phyloP scores from a whole-genome alignment of 2,113 vertebrate genomes.

The Clarias macrocephalus region DNA sequence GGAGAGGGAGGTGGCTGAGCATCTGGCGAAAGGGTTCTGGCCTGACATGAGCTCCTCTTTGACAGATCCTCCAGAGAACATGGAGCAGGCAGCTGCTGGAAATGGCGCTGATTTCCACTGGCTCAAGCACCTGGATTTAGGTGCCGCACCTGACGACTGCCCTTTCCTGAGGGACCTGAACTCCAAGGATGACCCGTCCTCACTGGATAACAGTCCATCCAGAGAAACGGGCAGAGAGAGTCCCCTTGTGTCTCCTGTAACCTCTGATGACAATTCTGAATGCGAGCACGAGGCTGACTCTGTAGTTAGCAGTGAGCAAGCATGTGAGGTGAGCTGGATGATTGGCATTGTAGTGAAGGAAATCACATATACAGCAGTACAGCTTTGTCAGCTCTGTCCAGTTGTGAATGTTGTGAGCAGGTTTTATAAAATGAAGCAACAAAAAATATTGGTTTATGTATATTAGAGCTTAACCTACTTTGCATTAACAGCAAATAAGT shows the following conservation, averaged over 20 bases:
- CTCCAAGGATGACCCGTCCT: slow-evolving; percentile 69
- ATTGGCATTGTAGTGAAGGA: not conserved
- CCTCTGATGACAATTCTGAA: slow-evolving; percentile 86
- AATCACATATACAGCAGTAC: not conserved
- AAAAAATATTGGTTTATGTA: not conserved
- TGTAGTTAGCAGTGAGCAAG: slow-evolving; percentile 82
- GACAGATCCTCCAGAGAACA: slow-evolving; percentile 56
- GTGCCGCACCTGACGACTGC: slow-evolving; percentile 82
- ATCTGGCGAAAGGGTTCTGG: slow-evolving; percentile 94
- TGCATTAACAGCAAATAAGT: not conserved
- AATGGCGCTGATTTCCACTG: slow-evolving; percentile 88
- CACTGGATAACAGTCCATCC: slow-evolving; percentile 68
- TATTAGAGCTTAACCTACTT: not conserved
- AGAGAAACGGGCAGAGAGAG: slow-evolving; percentile 82
- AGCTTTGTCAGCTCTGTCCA: not conserved
- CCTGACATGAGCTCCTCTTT: slow-evolving; percentile 76
- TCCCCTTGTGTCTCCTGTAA: slow-evolving; percentile 81
- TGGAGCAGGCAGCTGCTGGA: slow-evolving; percentile 69
- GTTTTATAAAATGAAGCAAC: not conserved
- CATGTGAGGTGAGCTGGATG: slow-evolving; percentile 82
- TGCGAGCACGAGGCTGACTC: slow-evolving; percentile 89
- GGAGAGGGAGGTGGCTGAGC: slow-evolving; percentile 93
- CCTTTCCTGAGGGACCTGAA: slow-evolving; percentile 87
- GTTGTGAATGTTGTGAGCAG: not conserved
- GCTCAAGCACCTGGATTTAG: slow-evolving; percentile 84